These are phyloP conservation scores for Montifringilla adamsi DNA, from an alignment of 2,113 vertebrate genomes.

Conservation along the genomic window DNA sequence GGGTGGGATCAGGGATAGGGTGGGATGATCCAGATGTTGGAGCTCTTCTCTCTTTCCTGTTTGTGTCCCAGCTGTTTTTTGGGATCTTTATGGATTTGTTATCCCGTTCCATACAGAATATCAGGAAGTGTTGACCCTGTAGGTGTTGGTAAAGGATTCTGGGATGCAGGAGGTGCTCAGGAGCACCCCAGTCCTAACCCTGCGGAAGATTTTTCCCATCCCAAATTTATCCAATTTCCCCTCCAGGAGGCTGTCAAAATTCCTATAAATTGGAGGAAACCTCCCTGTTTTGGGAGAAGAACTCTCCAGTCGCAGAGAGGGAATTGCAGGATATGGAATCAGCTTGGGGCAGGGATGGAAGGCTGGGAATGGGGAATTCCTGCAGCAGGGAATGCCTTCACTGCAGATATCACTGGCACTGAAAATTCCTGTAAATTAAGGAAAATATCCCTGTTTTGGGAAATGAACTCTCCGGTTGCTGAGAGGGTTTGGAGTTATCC, in stretches of 20 bases:
- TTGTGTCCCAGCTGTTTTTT: neutral
- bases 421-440: neutral
- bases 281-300: neutral
- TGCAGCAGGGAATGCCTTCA: rapidly evolving
- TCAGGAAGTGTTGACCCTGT: neutral
- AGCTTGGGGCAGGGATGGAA: neutral
- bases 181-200: neutral
- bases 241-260: neutral
- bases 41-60: neutral
- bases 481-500: neutral
- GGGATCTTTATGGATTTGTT: neutral
- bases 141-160: neutral
- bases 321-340: neutral
- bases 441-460: neutral
- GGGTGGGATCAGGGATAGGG: neutral
- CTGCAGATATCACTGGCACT: neutral
- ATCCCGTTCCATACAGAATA: neutral
- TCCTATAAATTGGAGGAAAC: neutral
- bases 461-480: neutral
- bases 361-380: neutral
- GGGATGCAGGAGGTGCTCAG: neutral
- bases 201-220: neutral
- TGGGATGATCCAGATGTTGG: neutral
- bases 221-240: neutral
- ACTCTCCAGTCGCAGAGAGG: neutral